Base-by-base conservation (phyloP, 2,113 vertebrate species). In the Sphaerodactylus townsendi region DNA sequence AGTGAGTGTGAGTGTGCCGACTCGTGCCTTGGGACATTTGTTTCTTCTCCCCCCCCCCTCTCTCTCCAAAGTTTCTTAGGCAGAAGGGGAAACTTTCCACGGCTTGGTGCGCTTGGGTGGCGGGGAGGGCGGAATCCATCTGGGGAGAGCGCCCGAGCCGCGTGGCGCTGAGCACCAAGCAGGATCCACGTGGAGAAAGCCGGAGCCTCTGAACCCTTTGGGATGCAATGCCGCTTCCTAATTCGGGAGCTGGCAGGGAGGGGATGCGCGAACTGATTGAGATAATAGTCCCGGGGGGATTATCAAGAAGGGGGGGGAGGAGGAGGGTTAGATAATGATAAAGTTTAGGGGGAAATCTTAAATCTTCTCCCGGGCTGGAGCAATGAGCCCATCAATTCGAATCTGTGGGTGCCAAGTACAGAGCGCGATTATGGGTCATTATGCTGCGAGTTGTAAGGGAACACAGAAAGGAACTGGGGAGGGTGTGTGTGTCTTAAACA, bases 1-100 rank as follows among this genome's bases (percentile, higher is more conserved):
- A n/a, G n/a, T n/a, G n/a, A n/a, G n/a, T n/a, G n/a, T n/a, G n/a
- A n/a, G n/a, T n/a, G n/a, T n/a, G n/a, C n/a, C n/a, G n/a, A n/a
- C n/a, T n/a, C n/a, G n/a, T n/a, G n/a, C n/a, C 44, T 41, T 13
- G 53, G 21, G 53, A 56, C 53, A 1, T 56, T 56, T 56, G 17
- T 23, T 19, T 56, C 82, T 23, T 17, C 3, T 19, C 4, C 11
- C 13, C 4, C 13, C 77, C 66, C 53, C 73, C 35, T 33, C 59
- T 14, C 82, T 9, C 77, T 33, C 75, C 33, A 89, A 93, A 89
- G 85, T 92, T 92, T 83, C 35, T 79, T 74, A 7, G 10, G 35
- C 39, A 74, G 50, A 46, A 80, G 41, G 28, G 25, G 37, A 71
- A 82, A 64, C 28, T 25, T 62, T 3, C 39, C 19, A 19, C 66